A percentile compares a stretch with the other conserved stretches of the same genome.
Conservation (phyloP, 2,888 invertebrate species). For the Latheticus oryzae region DNA sequence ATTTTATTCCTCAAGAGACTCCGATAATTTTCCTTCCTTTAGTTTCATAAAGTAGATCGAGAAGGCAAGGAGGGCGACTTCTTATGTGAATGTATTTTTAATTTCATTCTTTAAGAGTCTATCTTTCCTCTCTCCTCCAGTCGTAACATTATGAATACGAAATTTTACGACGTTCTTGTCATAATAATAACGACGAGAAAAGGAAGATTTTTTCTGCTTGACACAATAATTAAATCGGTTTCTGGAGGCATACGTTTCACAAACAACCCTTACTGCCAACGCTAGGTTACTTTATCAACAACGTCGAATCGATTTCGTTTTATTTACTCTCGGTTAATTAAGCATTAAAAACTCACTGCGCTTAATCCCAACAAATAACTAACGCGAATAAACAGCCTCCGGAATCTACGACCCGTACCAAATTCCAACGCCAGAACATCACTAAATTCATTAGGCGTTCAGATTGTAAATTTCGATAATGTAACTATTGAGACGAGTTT, state of each 20-base stretch:
- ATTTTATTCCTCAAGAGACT: constrained; percentile 54
- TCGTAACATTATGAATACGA: constrained; percentile 51
- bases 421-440: constrained; percentile 17
- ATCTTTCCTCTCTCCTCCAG: constrained; percentile 29
- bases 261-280: constrained; percentile 31
- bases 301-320: constrained; percentile 43
- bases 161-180: constrained; percentile 41
- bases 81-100: constrained; percentile 55
- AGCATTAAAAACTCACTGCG: constrained; percentile 45
- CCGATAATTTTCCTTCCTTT: constrained; percentile 54
- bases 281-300: constrained; percentile 40
- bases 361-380: constrained; percentile 35
- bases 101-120: constrained; percentile 50
- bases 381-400: constrained; percentile 29
- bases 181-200: constrained; percentile 28
- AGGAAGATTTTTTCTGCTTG: constrained; percentile 11
- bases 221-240: constrained; percentile 39
- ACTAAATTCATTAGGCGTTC: constrained; percentile 8
- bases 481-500: too few relatives aligned
- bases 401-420: constrained; percentile 7
- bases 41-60: constrained; percentile 47
- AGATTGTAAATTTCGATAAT: not conserved
- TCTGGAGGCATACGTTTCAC: constrained; percentile 16
- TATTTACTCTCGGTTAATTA: constrained; percentile 47
- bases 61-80: constrained; percentile 40